Base-by-base conservation (phyloP, 1,140 invertebrate species). In the Adelges cooleyi region DNA sequence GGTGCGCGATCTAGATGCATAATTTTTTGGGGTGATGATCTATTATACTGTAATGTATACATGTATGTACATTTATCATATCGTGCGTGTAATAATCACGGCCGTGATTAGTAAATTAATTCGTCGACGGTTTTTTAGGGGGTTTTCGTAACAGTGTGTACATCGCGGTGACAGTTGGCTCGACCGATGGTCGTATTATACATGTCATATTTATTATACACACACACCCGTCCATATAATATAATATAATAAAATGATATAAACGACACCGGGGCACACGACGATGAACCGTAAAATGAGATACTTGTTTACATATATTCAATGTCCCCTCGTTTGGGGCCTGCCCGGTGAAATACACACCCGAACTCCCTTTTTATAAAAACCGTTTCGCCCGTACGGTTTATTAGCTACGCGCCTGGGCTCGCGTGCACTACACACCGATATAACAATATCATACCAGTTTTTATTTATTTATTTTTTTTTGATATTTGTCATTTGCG, bases 271-370 rank as follows among this genome's bases (percentile, higher is more conserved):
- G 2, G 25, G 33, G 15, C 52, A 36, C 20, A 29, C 27, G 36
- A 62, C 56, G 56, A 48, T 46, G 42, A 48, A 62, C 56, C 56
- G 56, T 62, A 62, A 62, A 62, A 62, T 33, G 56, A 62, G 56
- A 62, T 62, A 62, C 56, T 62, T 62, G 56, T 62, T 62, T 62
- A 62, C 56, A 62, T 62, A n/a, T n/a, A 62, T 48, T 48, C 54
- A 59, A 59, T 20, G 54, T 40, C 42, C 56, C 56, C 56, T 33
- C 42, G 44, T 42, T 40, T 18, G 15, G 3, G 23, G 22, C 36
- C 38, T 40, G 22, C 36, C 38, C 27, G 20, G 23, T 59, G 53
- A 56, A 56, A 59, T 27, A 42, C 15, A 40, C 52, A 40, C 36
- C n/a, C 52, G 33, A 22, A 5, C 20, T 59, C 53, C 53, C 53